Conservation (phyloP, 2,113 vertebrate genomes). For the Vanacampus margaritifer region DNA sequence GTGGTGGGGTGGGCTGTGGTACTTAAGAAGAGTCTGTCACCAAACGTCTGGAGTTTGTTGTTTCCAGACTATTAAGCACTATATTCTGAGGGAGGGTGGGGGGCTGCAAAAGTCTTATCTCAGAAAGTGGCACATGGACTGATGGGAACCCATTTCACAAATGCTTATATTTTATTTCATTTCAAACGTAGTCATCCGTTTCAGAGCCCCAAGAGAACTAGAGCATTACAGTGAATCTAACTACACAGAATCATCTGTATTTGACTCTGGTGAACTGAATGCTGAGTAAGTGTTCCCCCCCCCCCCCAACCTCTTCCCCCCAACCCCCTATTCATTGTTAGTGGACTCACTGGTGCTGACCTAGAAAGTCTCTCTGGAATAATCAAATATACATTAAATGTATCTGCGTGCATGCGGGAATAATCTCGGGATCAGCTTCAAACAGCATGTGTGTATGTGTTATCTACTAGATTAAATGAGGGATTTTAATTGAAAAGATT, state of each 20-base stretch:
- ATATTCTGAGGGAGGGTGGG: too few species aligned
- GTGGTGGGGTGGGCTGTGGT: too few species aligned
- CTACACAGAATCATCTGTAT: neutral
- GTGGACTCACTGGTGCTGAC: slow-evolving; percentile 30
- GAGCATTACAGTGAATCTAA: neutral
- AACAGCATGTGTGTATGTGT: slow-evolving; percentile 45
- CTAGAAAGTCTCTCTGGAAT: slow-evolving; percentile 49
- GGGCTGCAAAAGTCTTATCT: neutral
- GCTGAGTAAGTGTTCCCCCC: neutral
- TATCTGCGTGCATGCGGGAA: slow-evolving; percentile 24
- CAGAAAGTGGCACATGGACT: neutral
- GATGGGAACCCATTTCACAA: neutral
- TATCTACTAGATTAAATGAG: slow-evolving; percentile 34
- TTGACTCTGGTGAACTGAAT: neutral
- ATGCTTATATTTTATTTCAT: neutral
- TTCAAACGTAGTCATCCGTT: neutral
- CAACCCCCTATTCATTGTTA: neutral
- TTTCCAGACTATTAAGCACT: too few species aligned
- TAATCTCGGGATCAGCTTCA: slow-evolving; percentile 44
- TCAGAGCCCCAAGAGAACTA: neutral
- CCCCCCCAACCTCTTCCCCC: too few species aligned
- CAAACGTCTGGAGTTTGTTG: too few species aligned
- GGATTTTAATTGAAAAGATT: slow-evolving; percentile 24
- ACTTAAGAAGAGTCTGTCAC: too few species aligned
- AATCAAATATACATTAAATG: slow-evolving; percentile 58